Percentiles rank a stretch among this genome's conserved stretches.
Evolutionary conservation across 1,140 invertebrate genomes (phyloP).

Genomic region (Gonioctena quinquepunctata): DNA sequence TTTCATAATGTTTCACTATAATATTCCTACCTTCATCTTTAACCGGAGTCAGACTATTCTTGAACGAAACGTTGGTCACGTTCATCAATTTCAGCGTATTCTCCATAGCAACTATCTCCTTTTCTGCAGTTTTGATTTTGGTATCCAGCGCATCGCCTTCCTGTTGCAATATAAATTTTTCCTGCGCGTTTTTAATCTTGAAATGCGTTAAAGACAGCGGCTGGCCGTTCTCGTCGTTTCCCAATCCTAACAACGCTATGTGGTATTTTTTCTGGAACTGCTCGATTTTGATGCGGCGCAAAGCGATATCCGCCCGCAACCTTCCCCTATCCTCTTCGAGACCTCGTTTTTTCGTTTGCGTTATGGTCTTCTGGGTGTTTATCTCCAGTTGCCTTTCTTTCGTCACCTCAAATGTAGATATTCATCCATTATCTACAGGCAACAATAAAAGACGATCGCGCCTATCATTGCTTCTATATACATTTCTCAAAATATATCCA

Average conservation of each 20-base stretch:
- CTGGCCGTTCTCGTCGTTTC: slow-evolving; percentile 64
- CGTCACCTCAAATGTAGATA: slow-evolving; percentile 59
- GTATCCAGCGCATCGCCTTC: slow-evolving; percentile 72
- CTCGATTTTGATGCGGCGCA: slow-evolving; percentile 63
- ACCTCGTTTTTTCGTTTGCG: slow-evolving; percentile 62
- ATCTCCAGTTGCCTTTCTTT: slow-evolving; percentile 68
- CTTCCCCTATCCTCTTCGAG: slow-evolving; percentile 63
- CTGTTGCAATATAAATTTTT: slow-evolving; percentile 68
- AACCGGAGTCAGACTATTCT: slow-evolving; percentile 60
- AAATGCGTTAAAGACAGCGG: slow-evolving; percentile 66
- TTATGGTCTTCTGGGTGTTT: slow-evolving; percentile 62
- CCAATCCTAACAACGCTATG: slow-evolving; percentile 42
- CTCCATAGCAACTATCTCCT: slow-evolving; percentile 74
- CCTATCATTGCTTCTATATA: too few relatives aligned
- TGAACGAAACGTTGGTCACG: slow-evolving; percentile 67
- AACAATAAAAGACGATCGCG: too few relatives aligned
- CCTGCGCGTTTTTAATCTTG: slow-evolving; percentile 71
- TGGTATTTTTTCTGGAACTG: slow-evolving; percentile 62
- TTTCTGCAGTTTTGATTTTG: slow-evolving; percentile 67
- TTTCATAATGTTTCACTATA: too few relatives aligned
- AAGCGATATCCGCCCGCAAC: slow-evolving; percentile 60
- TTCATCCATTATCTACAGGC: not conserved
- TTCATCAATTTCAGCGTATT: slow-evolving; percentile 72
- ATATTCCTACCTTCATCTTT: slow-evolving; percentile 59
- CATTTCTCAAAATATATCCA: too few relatives aligned